Evolutionary conservation across 2,888 invertebrate species (phyloP), one percentile per base, ranked within the genome.

Genomic region (Ophioninae sp.): DNA sequence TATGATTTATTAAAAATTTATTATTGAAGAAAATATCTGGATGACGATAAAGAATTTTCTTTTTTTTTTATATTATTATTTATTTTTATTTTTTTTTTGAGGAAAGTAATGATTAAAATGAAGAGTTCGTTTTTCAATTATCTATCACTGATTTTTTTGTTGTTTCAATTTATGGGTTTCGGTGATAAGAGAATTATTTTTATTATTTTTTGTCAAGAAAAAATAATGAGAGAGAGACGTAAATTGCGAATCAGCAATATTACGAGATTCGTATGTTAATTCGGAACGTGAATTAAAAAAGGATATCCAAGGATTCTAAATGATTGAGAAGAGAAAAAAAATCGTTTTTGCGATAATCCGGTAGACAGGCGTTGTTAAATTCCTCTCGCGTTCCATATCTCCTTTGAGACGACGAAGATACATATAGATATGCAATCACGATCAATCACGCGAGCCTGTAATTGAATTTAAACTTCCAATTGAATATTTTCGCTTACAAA

Each of bases 401-500:
- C 85, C 73, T 79, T 86, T 85, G 84, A 88, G 88, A 87, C 81
- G 82, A 83, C 84, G 84, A 88, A 87, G 81, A 88, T 62, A 61
- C 61, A 75, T 39, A 75, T 39, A 68, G 30, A 77, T 68, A 37
- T 75, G 91, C 61, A 67, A 91, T 90, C 89, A 89, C 88, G 89
- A 92, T 92, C 92, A 92, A 92, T 92, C 92, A 91, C 88, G 88
- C 82, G 88, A 87, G 88, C 86, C 86, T 89, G 90, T 92, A 92
- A 92, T 92, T 91, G 89, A 91, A 92, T 92, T 92, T 91, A 91
- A 92, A 89, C 88, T 91, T 88, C 88, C 90, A 91, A 92, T 92
- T 90, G 90, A 91, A 90, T 89, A 90, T 92, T 93, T 92, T 91
- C 90, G 92, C 91, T 92, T 92, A 92, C 92, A 92, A 93, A 92